Evolutionary conservation across 1,140 invertebrate genomes (phyloP), one percentile per base, ranked within the genome.

Genomic region (Chironomus tepperi): DNA sequence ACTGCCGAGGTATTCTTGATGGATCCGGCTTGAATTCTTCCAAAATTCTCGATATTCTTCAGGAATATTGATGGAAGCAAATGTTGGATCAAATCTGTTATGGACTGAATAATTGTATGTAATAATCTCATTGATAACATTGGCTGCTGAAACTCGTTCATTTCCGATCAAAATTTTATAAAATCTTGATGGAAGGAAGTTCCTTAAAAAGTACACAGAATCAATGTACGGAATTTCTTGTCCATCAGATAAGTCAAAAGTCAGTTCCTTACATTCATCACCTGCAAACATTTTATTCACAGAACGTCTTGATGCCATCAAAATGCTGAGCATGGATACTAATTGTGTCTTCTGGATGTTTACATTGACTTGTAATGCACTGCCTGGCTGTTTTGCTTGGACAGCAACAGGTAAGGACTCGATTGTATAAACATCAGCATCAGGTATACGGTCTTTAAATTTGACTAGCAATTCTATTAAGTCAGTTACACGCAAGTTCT

Each of bases 391-490:
- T 19, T 70, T 70, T 21, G 74, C 79, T 12, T 77, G 74, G 42
- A 80, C 80, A 0, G 81, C 81, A 77, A 77, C 78, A 76, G 81
- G 81, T 7, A 80, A 81, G 74, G 77, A 78, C 75, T 82, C 81
- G 7, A 82, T 42, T 18, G 81, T 74, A 77, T 82, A 82, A 67
- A 79, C 80, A 70, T 82, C 81, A 0, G 81, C 79, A 6, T 77
- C 43, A 0, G 79, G 81, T 7, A 82, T 80, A 64, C 79, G 76
- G 74, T 81, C 77, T 1, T 76, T 74, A 7, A 79, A 75, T 74
- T 81, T 80, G 0, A 80, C 76, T 16, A 79, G 79, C 16, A 78
- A 76, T 21, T 79, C 77, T 8, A 77, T 76, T 7, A 82, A 76
- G 74, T 82, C 81, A 7, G 73, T 57, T 64, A 82, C 64, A 73